Evolutionary conservation across 2,888 invertebrate genomes (phyloP).

Genomic region (Eretmocerus hayati): DNA sequence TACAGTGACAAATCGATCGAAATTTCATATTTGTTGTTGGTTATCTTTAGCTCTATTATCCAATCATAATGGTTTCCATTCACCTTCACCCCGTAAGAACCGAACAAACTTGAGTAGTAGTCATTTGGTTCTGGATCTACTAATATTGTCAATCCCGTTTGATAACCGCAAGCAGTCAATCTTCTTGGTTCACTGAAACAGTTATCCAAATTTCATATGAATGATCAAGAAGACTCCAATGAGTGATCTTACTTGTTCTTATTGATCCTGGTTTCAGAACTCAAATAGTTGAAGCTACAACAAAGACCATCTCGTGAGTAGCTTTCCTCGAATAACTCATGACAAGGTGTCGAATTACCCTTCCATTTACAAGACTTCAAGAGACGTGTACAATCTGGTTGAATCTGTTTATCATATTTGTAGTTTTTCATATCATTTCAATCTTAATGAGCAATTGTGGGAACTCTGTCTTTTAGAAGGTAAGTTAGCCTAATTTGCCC

Average conservation of each 20-base stretch:
- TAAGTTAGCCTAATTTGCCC: no score
- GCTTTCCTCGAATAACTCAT: slow-evolving; percentile 49
- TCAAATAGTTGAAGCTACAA: slow-evolving; percentile 60
- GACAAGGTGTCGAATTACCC: slow-evolving; percentile 50
- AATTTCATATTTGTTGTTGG: no score
- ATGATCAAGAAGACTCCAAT: no score
- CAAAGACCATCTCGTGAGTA: slow-evolving; percentile 53
- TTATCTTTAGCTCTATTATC: neutral
- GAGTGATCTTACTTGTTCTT: neutral
- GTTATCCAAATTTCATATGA: neutral
- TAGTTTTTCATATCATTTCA: no score
- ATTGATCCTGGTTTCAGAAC: slow-evolving; percentile 21
- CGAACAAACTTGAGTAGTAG: slow-evolving; percentile 56
- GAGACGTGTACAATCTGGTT: slow-evolving; percentile 51
- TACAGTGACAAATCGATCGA: no score
- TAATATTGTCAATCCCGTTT: slow-evolving; percentile 58
- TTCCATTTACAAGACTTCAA: slow-evolving; percentile 57
- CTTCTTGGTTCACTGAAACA: slow-evolving; percentile 48
- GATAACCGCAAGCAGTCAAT: slow-evolving; percentile 62
- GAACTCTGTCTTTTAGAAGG: no score
- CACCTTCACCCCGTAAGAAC: slow-evolving; percentile 58
- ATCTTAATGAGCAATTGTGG: no score
- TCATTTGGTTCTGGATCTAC: slow-evolving; percentile 54
- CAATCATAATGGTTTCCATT: no score
- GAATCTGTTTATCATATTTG: no score